A percentile compares a stretch with the other conserved stretches of the same genome.
phyloP scores from a whole-genome alignment of 2,888 invertebrate genomes.

The Himalopsyche tibetana region DNA sequence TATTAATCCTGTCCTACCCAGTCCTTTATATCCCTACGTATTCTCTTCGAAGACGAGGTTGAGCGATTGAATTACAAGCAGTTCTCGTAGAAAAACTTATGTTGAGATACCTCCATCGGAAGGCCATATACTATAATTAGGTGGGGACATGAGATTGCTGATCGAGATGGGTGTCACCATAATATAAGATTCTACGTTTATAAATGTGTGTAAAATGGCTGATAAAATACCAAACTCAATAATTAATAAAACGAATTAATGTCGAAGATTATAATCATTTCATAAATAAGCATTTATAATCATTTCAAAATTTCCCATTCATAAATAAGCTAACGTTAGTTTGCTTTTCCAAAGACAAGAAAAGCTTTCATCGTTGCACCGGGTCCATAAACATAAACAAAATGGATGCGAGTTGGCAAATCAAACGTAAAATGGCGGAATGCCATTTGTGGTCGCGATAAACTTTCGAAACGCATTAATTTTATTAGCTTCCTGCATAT shows the following conservation, averaged over 20 bases:
- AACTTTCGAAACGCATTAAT: conserved; percentile 32
- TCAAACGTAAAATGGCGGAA: conserved; percentile 36
- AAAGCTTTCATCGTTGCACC: conserved; percentile 26
- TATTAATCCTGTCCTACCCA: too few relatives aligned
- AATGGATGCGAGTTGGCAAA: conserved; percentile 38
- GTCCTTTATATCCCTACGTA: too few relatives aligned
- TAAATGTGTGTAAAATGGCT: background rate
- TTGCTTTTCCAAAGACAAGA: conserved; percentile 5
- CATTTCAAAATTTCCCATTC: background rate
- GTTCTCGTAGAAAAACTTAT: too few relatives aligned
- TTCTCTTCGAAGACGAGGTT: too few relatives aligned
- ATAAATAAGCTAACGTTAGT: background rate
- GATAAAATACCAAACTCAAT: background rate
- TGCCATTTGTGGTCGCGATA: conserved; percentile 38
- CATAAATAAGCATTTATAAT: background rate
- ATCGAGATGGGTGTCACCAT: too few relatives aligned
- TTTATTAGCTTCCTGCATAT: conserved; percentile 5
- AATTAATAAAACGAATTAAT: background rate
- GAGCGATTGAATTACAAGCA: too few relatives aligned
- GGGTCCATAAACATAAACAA: conserved; percentile 15
- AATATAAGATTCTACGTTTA: too few relatives aligned
- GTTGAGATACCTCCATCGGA: too few relatives aligned
- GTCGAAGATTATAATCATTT: background rate
- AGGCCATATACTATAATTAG: too few relatives aligned
- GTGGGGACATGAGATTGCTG: too few relatives aligned